A percentile compares a stretch with the other conserved stretches of the same genome.
Evolutionary conservation across 1,140 invertebrate genomes (phyloP).

Genomic region (Drosophila equinoxialis): DNA sequence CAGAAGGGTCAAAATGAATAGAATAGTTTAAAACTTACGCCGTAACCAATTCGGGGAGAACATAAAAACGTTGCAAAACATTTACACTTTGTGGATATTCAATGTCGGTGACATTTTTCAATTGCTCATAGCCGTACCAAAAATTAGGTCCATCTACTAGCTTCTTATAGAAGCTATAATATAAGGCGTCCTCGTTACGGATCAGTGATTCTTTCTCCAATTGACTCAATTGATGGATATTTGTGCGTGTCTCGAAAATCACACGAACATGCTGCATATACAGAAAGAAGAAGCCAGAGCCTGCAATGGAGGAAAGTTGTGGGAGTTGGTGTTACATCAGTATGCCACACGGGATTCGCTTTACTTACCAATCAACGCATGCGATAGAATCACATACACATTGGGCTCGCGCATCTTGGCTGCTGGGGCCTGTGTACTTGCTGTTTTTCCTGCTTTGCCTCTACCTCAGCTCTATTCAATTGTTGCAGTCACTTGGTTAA

Average conservation of each 20-base stretch:
- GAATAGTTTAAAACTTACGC: slow-evolving; percentile 52
- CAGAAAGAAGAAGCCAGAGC: slow-evolving; percentile 79
- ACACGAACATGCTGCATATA: slow-evolving; percentile 78
- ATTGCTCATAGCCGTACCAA: slow-evolving; percentile 69
- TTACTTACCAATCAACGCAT: slow-evolving; percentile 74
- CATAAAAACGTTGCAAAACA: slow-evolving; percentile 74
- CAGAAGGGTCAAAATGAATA: too few relatives aligned
- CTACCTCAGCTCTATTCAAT: neutral
- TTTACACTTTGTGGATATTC: slow-evolving; percentile 79
- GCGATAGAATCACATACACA: slow-evolving; percentile 69
- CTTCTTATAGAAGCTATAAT: slow-evolving; percentile 81
- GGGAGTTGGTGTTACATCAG: neutral
- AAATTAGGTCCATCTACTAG: slow-evolving; percentile 71
- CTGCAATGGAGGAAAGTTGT: slow-evolving; percentile 26
- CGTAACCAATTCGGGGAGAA: slow-evolving; percentile 74
- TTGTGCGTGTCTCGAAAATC: slow-evolving; percentile 76
- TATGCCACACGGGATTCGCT: neutral
- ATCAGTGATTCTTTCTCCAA: slow-evolving; percentile 72
- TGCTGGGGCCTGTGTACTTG: slow-evolving; percentile 4
- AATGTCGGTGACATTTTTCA: slow-evolving; percentile 75
- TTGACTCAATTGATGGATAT: slow-evolving; percentile 69
- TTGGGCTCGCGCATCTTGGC: slow-evolving; percentile 72
- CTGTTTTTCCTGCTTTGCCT: neutral
- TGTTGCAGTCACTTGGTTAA: neutral
- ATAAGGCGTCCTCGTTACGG: slow-evolving; percentile 75